phyloP scores from a whole-genome alignment of 2,888 invertebrate genomes.

The Trachelus troglodyta region DNA sequence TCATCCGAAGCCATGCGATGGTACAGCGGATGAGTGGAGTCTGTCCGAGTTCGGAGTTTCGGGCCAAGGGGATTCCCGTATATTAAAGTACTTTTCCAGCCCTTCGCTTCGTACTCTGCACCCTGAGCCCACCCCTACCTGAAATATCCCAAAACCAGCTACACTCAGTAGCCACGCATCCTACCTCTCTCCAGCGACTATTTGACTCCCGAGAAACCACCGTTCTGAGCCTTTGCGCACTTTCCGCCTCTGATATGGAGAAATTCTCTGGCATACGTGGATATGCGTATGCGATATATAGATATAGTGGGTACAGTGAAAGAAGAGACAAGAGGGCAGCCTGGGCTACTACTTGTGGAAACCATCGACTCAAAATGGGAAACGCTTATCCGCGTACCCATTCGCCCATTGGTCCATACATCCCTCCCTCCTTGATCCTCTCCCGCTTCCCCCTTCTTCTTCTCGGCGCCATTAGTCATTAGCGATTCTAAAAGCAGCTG shows the following conservation, averaged over 20 bases:
- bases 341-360: too few relatives aligned
- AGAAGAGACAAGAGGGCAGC: too few relatives aligned
- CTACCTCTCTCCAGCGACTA: constrained; percentile 29
- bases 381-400: constrained; percentile 36
- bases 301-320: too few relatives aligned
- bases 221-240: constrained; percentile 37
- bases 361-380: constrained; percentile 7
- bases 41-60: constrained; percentile 56
- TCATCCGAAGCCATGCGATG: constrained; percentile 56
- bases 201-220: constrained; percentile 40
- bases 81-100: constrained; percentile 61
- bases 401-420: too few relatives aligned
- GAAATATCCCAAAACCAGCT: not conserved
- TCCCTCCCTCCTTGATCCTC: not conserved
- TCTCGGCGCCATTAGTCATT: constrained; percentile 63
- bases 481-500: constrained; percentile 61
- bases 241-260: constrained; percentile 36
- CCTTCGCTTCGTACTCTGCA: constrained; percentile 21
- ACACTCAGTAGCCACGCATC: constrained; percentile 2
- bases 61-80: constrained; percentile 59
- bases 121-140: constrained; percentile 17
- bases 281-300: too few relatives aligned
- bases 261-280: not conserved
- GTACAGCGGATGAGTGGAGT: constrained; percentile 38
- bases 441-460: constrained; percentile 27